Base-by-base conservation (phyloP, 2,113 vertebrate genomes). In the Apeltes quadracus region DNA sequence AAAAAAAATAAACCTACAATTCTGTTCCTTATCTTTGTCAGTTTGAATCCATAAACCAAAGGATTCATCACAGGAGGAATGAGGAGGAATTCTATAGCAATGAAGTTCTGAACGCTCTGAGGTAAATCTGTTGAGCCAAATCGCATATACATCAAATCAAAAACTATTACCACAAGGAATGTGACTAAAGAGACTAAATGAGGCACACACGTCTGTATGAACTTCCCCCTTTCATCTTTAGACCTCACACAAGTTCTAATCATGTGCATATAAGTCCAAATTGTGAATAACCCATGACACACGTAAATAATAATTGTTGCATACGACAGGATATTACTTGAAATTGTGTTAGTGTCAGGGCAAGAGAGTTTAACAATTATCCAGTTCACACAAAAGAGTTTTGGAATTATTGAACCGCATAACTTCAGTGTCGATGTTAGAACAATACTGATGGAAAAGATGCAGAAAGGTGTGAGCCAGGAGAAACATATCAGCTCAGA, bases 141-240 rank as follows among this genome's bases (percentile, higher is more conserved):
- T 39, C 87, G 0, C 81, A 84, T 81, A 44, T 84, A 77, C 84
- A 88, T 81, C 25, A 88, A 16, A 53, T 86, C 84, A 82, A 84
- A 81, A 16, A 84, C 0, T 7, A 84, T 71, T 2, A 61, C 46
- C 25, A 58, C 4, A 9, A 84, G 0, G 18, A 84, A 84, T 0
- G 64, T 81, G 5, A 56, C 0, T 11, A 88, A 48, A 67, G 74
- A 88, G 9, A 64, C 14, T 14, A 88, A n/a, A 69, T 88, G 84
- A 0, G 87, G 87, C 39, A 88, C 57, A 58, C 84, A 88, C 0
- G 87, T 88, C 76, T 88, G 87, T 72, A 86, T 74, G 25, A 88
- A 88, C 79, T 68, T 86, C 0, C 0, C 50, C 48, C 79, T 75
- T 55, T 74, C 68, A 0, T 83, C 82, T 44, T 61, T 78, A 18